Evolutionary conservation across 2,888 invertebrate species (phyloP).

Genomic region (Dilophus febrilis): DNA sequence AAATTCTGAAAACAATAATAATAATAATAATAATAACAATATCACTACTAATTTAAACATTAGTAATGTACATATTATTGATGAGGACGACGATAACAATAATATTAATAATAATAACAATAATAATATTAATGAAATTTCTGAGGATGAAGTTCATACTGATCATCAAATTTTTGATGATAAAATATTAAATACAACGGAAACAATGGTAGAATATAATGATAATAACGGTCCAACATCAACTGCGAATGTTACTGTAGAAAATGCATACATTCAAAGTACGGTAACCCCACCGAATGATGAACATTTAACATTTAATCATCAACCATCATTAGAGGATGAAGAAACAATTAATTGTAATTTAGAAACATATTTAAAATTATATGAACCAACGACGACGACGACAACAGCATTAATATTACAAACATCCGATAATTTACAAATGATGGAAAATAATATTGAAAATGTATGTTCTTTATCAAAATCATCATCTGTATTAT

Average conservation of each 20-base stretch:
- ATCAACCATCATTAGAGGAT: neutral
- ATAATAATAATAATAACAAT: constrained; percentile 32
- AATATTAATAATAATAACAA: constrained; percentile 3
- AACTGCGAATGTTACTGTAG: too few species aligned
- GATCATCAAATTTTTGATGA: too few species aligned
- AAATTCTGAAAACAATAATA: constrained; percentile 27
- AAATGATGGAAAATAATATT: constrained; percentile 4
- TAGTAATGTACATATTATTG: constrained; percentile 21
- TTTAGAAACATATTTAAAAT: constrained; percentile 12
- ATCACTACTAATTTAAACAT: too few species aligned
- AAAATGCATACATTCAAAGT: too few species aligned
- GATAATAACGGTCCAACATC: too few species aligned
- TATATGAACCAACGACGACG: constrained; percentile 9
- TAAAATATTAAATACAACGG: too few species aligned
- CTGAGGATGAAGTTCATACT: neutral
- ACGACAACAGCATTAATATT: neutral
- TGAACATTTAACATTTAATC: too few species aligned
- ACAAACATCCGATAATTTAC: neutral
- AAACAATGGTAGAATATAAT: neutral
- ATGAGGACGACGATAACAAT: constrained; percentile 14
- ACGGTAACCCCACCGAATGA: too few species aligned
- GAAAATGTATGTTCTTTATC: constrained; percentile 7
- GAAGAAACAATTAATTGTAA: constrained; percentile 10
- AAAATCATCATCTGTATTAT: too few species aligned
- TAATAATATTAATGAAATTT: constrained; percentile 1